Conservation (phyloP, 2,888 invertebrate genomes). For the Papilio elwesi region DNA sequence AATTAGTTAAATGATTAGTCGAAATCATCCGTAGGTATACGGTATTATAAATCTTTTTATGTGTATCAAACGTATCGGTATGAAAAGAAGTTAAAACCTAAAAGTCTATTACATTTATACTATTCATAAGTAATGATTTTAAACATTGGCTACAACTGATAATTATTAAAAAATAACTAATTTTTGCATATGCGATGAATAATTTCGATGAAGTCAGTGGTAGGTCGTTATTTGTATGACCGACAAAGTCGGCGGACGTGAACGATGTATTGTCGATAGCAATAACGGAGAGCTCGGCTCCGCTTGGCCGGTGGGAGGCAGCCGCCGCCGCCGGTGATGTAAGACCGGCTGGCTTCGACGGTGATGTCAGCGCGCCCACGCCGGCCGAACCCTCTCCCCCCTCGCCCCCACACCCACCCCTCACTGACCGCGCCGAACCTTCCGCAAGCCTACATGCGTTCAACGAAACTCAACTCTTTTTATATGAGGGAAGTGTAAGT, state of each 20-base stretch:
- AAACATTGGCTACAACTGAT: neutral
- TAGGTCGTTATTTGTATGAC: constrained; percentile 23
- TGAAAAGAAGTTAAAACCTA: neutral
- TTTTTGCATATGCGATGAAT: constrained; percentile 15
- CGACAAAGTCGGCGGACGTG: constrained; percentile 40
- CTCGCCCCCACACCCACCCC: constrained; percentile 50
- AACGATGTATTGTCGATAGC: constrained; percentile 48
- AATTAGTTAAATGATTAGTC: too few relatives aligned
- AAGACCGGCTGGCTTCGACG: constrained; percentile 79
- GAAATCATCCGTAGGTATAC: too few relatives aligned
- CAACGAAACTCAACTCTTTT: constrained; percentile 9
- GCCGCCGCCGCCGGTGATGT: constrained; percentile 75
- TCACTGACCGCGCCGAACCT: constrained; percentile 63
- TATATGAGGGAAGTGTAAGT: neutral
- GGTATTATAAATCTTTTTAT: too few relatives aligned
- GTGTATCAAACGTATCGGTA: too few relatives aligned
- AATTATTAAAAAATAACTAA: neutral
- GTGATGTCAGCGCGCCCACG: constrained; percentile 82
- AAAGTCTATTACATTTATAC: too few relatives aligned
- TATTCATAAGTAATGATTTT: neutral
- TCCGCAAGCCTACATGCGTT: constrained; percentile 59
- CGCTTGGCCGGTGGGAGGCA: constrained; percentile 60
- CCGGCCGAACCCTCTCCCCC: constrained; percentile 55
- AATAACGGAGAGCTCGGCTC: constrained; percentile 51
- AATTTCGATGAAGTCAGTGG: constrained; percentile 14